phyloP scores from a whole-genome alignment of 2,888 invertebrate genomes.

The Orthosia cruda region DNA sequence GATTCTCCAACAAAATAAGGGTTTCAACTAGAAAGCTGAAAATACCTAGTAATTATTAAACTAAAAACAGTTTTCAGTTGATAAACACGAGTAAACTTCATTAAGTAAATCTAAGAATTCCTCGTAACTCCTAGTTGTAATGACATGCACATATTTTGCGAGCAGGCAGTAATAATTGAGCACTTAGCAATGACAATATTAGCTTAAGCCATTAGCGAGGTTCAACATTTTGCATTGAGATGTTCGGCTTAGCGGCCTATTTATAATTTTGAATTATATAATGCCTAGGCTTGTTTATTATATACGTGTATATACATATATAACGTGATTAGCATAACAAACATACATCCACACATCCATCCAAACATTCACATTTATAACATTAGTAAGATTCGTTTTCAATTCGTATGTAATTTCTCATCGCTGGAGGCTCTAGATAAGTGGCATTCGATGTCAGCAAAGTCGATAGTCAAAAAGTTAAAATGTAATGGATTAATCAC shows the following conservation, averaged over 20 bases:
- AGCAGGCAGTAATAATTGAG: slow-evolving; percentile 34
- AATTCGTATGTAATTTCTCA: too few relatives aligned
- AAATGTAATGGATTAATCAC: too few relatives aligned
- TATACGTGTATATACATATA: too few relatives aligned
- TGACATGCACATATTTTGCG: slow-evolving; percentile 37
- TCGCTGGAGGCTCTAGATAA: too few relatives aligned
- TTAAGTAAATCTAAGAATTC: slow-evolving; percentile 7
- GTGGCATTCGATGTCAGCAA: too few relatives aligned
- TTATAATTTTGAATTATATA: slow-evolving; percentile 13
- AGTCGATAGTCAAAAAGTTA: too few relatives aligned
- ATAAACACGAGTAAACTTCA: background rate
- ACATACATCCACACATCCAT: too few relatives aligned
- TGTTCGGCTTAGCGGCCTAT: slow-evolving; percentile 2
- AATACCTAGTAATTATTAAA: background rate
- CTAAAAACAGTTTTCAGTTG: background rate
- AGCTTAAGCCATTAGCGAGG: slow-evolving; percentile 37
- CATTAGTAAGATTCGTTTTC: too few relatives aligned
- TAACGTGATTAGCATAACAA: too few relatives aligned
- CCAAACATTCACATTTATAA: too few relatives aligned
- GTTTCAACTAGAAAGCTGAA: background rate
- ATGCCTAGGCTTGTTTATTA: too few relatives aligned
- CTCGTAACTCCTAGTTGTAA: slow-evolving; percentile 28
- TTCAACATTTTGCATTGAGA: slow-evolving; percentile 11
- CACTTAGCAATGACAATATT: slow-evolving; percentile 55
- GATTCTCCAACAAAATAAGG: background rate